These are phyloP conservation scores for Chouioia cunea DNA, from an alignment of 2,888 invertebrate species.

Conservation along the genomic window DNA sequence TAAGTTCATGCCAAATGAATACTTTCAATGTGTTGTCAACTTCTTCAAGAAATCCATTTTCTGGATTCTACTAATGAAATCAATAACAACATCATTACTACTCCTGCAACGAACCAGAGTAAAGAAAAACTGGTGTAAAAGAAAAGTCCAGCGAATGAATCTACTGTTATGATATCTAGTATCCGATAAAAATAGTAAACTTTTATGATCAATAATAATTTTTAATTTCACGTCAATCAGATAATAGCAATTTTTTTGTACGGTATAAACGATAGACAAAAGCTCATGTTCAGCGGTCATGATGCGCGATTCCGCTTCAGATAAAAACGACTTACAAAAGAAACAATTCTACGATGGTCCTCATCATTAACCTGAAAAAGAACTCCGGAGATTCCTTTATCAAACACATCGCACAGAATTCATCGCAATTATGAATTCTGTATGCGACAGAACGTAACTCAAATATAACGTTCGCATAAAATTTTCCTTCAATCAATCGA, in stretches of 20 bases:
- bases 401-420: not conserved
- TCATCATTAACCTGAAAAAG: not conserved
- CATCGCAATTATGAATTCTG: not conserved
- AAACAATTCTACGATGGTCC: too few relatives aligned
- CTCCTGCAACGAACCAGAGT: too few relatives aligned
- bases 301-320: not conserved
- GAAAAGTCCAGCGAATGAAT: too few relatives aligned
- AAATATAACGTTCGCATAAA: not conserved
- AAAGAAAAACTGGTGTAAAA: too few relatives aligned
- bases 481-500: conserved; percentile 3
- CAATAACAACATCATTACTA: too few relatives aligned
- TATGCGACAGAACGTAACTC: not conserved
- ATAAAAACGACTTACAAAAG: too few relatives aligned
- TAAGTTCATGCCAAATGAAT: too few relatives aligned
- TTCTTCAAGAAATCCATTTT: too few relatives aligned
- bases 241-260: not conserved
- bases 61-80: too few relatives aligned
- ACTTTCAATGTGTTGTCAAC: too few relatives aligned
- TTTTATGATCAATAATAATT: conserved; percentile 1
- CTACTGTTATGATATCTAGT: too few relatives aligned
- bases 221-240: conserved; percentile 8
- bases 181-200: not conserved
- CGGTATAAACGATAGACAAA: not conserved
- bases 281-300: conserved; percentile 10
- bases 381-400: not conserved